Evolutionary conservation across 2,113 vertebrate species (phyloP), one percentile per base, ranked within the genome.

Genomic region (Pristiophorus japonicus): DNA sequence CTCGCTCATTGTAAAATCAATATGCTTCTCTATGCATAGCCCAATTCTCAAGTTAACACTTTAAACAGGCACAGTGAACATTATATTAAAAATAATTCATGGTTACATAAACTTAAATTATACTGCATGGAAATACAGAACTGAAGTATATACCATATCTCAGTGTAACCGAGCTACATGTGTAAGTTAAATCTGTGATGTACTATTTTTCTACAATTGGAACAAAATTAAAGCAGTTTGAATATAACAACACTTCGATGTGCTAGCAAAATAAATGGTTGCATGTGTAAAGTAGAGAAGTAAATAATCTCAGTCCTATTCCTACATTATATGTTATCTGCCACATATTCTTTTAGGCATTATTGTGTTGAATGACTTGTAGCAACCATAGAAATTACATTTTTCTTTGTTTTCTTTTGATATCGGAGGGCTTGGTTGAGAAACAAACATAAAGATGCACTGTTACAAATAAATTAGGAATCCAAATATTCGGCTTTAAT

Each of bases 21-120:
- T 18, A 94, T 94, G 93, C 66, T 94, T 70, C 93, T 47, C 5
- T 94, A 94, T 94, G 93, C 93, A 73, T 70, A 70, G 45, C 65
- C 93, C 93, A 94, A 94, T 94, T 94, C 93, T 94, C 93, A 94
- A 94, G 93, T 73, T 94, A 94, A 94, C 93, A 94, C 65, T 94
- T 94, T 94, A 70, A 94, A 24, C 93, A 94, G 93, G 93, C 66
- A 51, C 11, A 30, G 66, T 45, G 65, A 94, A 94, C 66, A 94
- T 70, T 94, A 94, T 94, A 94, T 94, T 94, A 70, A 94, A 65
- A 51, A 70, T 94, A 45, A 94, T 67, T 73, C 93, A 94, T 51
- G 24, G 66, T 94, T 94, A 94, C 93, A 94, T 51, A 94, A 94
- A 24, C 93, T 47, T 94, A 94, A 94, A 94, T 10, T 70, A 70